Base-by-base conservation (phyloP, 1,140 invertebrate genomes). In the Platorchestia sp. region DNA sequence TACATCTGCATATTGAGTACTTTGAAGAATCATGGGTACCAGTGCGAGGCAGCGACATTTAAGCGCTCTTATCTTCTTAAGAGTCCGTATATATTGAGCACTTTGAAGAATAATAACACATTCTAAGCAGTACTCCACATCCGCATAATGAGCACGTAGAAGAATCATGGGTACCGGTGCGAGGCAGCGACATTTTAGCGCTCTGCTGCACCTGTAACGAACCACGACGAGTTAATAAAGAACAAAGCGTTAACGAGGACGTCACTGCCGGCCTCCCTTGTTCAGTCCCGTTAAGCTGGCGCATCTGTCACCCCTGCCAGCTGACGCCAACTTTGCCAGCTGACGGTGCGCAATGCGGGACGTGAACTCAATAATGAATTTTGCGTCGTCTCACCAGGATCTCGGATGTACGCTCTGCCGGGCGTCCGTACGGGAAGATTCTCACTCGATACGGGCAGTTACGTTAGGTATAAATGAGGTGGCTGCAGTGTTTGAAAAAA, bases 291-390 rank as follows among this genome's bases (percentile, higher is more conserved):
- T 89, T 89, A 89, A 3, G 87, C 41, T 89, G 87, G 41, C 87
- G 87, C 87, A 89, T 89, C 87, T 89, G 87, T 89, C 87, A 42
- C 87, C 87, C 87, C 0, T 27, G 5, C 36, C 87, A 89, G 41
- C 87, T 89, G 87, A 89, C 87, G 43, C 87, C 41, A 0, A 6
- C 87, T 42, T 42, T 41, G 43, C 87, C 87, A 89, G 5, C 87
- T 89, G 87, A 44, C 87, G 87, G 27, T 42, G 41, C 36, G 43
- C 87, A 89, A 44, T 89, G 87, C 87, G 87, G 87, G 41, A 42
- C 87, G 5, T 89, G 87, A 89, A 89, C 87, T 89, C 87, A 42
- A 89, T 89, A 89, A 44, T 44, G 87, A 89, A 41, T 41, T 44
- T 89, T 41, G 22, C 87, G 59, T 36, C 14, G 7, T 36, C 59